phyloP scores from a whole-genome alignment of 2,888 invertebrate genomes.

The Luperina testacea region DNA sequence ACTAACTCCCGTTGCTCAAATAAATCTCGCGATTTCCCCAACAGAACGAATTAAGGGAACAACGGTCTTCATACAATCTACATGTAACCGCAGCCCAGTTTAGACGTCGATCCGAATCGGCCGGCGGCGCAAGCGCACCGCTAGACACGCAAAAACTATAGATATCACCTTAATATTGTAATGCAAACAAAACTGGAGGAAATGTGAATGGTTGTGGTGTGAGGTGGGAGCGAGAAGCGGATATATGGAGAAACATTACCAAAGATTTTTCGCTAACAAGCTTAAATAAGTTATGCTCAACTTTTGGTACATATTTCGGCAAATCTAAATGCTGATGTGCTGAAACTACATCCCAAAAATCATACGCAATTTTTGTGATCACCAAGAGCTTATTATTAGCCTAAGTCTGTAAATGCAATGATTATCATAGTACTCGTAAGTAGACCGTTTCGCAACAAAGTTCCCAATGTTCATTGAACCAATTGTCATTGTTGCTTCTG shows the following conservation, averaged over 20 bases:
- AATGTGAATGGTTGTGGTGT: constrained; percentile 73
- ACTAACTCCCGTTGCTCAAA: constrained; percentile 62
- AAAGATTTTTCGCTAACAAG: background rate
- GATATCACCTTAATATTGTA: constrained; percentile 79
- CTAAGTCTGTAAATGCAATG: background rate
- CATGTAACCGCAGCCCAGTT: constrained; percentile 72
- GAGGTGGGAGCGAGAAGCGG: constrained; percentile 54
- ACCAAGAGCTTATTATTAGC: background rate
- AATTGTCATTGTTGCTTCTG: background rate
- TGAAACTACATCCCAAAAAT: background rate
- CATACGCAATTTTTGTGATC: background rate
- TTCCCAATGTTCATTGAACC: background rate
- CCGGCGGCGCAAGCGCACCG: constrained; percentile 69
- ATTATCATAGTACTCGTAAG: background rate
- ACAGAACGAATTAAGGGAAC: constrained; percentile 59
- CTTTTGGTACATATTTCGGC: background rate
- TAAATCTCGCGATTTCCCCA: constrained; percentile 63
- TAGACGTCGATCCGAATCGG: constrained; percentile 67
- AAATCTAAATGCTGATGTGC: too few species aligned
- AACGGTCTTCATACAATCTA: constrained; percentile 59
- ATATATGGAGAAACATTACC: background rate
- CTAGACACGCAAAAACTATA: constrained; percentile 78
- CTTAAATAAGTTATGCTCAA: background rate
- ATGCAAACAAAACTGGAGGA: constrained; percentile 82
- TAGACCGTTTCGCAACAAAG: background rate